These are phyloP conservation scores for Halictus rubicundus DNA, from an alignment of 1,140 invertebrate genomes.

Conservation along the genomic window DNA sequence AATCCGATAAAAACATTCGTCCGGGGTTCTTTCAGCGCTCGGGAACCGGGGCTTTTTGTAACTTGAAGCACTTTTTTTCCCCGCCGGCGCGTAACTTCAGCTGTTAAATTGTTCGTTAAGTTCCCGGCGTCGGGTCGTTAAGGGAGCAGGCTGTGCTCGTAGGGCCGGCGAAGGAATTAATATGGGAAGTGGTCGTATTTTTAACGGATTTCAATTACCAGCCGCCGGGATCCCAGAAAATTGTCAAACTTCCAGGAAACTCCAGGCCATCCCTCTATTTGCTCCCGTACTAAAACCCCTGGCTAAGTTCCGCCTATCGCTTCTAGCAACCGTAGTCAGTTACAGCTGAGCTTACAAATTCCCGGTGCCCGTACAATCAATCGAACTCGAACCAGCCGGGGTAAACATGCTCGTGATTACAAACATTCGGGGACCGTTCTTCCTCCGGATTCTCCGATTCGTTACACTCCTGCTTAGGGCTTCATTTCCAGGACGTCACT, in stretches of 20 bases:
- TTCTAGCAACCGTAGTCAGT: background rate
- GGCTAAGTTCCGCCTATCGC: background rate
- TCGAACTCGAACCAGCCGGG: background rate
- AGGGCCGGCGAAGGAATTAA: slow-evolving; percentile 6
- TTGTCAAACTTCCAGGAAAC: slow-evolving; percentile 2
- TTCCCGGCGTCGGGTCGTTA: slow-evolving; percentile 12
- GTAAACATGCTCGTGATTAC: background rate
- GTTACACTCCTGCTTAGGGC: background rate
- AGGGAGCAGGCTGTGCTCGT: background rate
- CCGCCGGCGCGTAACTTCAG: background rate
- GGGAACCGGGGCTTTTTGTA: background rate
- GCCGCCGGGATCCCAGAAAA: background rate
- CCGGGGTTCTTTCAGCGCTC: background rate
- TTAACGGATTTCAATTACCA: slow-evolving; percentile 3
- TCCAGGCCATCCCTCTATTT: background rate
- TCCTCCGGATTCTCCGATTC: background rate
- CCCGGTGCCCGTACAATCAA: background rate
- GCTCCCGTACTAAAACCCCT: background rate
- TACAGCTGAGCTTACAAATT: background rate
- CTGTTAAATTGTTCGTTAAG: slow-evolving; percentile 31
- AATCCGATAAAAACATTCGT: background rate
- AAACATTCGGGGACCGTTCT: background rate
- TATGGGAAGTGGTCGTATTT: slow-evolving; percentile 1
- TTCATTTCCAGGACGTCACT: too few relatives aligned
- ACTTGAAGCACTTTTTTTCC: background rate